These are phyloP conservation scores for Drosophila algonquin DNA, from an alignment of 2,888 invertebrate species.

Conservation along the genomic window DNA sequence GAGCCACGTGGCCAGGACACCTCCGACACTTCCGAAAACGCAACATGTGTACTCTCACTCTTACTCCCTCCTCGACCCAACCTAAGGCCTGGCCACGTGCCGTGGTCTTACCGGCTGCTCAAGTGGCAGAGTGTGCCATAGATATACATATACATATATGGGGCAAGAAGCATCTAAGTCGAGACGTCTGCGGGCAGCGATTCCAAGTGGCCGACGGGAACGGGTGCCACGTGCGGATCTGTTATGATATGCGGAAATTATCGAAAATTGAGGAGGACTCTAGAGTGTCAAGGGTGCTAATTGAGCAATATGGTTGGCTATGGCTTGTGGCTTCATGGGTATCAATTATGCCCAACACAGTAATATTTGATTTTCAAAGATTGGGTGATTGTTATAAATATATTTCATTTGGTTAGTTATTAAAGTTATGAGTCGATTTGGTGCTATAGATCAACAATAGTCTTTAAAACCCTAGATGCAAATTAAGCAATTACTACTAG, in stretches of 20 bases:
- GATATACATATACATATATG: conserved; percentile 10
- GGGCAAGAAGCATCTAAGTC: conserved; percentile 9
- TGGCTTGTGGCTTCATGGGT: neutral
- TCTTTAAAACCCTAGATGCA: too few relatives aligned
- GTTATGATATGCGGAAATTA: conserved; percentile 66
- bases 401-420: too few relatives aligned
- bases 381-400: too few relatives aligned
- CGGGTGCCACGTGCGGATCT: conserved; percentile 49
- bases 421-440: too few relatives aligned
- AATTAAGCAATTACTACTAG: too few relatives aligned
- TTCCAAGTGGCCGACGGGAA: conserved; percentile 41
- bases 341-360: neutral
- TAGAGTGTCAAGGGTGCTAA: conserved; percentile 42
- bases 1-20: conserved; percentile 60
- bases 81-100: conserved; percentile 38
- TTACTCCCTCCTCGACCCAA: conserved; percentile 1
- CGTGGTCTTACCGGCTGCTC: conserved; percentile 53
- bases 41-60: conserved; percentile 63
- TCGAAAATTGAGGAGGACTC: conserved; percentile 40
- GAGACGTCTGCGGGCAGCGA: conserved; percentile 18
- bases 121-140: conserved; percentile 58
- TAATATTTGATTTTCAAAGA: neutral
- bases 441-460: too few relatives aligned
- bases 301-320: conserved; percentile 28
- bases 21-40: conserved; percentile 50